Percentiles rank a stretch among this genome's conserved stretches.
phyloP scores from a whole-genome alignment of 2,797 vertebrate genomes.

The Pseudomugil gertrudae region DNA sequence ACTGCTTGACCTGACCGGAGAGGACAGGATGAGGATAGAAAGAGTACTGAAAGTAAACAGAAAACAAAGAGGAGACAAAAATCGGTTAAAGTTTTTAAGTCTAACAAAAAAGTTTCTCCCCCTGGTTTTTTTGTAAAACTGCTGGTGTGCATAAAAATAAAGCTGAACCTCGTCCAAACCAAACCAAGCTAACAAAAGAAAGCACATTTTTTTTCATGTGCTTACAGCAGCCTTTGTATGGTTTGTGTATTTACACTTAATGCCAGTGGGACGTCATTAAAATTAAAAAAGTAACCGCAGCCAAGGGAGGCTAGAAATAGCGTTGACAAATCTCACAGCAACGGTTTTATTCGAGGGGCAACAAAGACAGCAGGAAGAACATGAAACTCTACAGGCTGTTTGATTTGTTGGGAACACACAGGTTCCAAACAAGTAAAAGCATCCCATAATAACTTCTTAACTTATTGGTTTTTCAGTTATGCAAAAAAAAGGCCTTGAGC shows the following conservation, averaged over 20 bases:
- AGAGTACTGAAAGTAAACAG: too few relatives aligned
- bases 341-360: constrained; percentile 38
- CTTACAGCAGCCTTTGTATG: constrained; percentile 25
- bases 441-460: constrained; percentile 6
- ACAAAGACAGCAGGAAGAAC: constrained; percentile 32
- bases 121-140: constrained; percentile 5
- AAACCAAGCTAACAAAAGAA: not conserved
- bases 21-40: too few relatives aligned
- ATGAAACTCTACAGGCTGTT: constrained; percentile 18
- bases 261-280: constrained; percentile 75
- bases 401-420: constrained; percentile 33
- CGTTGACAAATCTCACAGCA: constrained; percentile 44
- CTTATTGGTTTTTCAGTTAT: constrained; percentile 27
- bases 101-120: not conserved
- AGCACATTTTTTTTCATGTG: constrained; percentile 1
- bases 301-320: constrained; percentile 72
- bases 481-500: constrained; percentile 16
- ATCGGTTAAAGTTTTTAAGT: not conserved
- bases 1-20: too few relatives aligned
- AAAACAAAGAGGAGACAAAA: too few relatives aligned
- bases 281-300: constrained; percentile 61
- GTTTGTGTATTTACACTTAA: constrained; percentile 55
- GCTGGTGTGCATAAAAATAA: not conserved
- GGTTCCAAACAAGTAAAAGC: constrained; percentile 12
- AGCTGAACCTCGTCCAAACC: not conserved